Conservation (phyloP, 2,888 invertebrate species). For the Drosophila peninsularis region DNA sequence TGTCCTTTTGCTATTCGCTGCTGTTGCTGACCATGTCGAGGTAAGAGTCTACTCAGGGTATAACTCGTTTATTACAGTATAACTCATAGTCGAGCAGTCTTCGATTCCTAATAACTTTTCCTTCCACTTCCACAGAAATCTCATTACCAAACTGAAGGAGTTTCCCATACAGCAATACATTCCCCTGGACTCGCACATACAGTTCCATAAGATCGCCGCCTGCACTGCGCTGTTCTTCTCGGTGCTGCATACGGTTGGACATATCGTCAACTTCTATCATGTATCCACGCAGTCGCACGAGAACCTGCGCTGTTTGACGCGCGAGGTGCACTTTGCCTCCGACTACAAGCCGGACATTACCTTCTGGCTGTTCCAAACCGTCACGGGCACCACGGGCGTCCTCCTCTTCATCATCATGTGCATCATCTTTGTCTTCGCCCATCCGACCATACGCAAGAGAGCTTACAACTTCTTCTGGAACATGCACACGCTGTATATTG, state of each 20-base stretch:
- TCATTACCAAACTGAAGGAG: slow-evolving; percentile 96
- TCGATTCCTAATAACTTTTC: neutral
- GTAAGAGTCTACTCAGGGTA: slow-evolving; percentile 38
- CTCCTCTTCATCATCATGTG: slow-evolving; percentile 95
- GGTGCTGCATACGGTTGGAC: slow-evolving; percentile 95
- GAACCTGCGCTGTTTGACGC: slow-evolving; percentile 95
- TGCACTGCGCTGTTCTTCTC: slow-evolving; percentile 97
- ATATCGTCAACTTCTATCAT: slow-evolving; percentile 98
- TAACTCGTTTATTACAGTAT: too few relatives aligned
- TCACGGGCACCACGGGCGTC: slow-evolving; percentile 95
- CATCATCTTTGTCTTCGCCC: slow-evolving; percentile 98
- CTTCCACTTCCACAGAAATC: slow-evolving; percentile 87
- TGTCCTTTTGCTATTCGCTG: slow-evolving; percentile 97
- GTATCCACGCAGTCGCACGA: slow-evolving; percentile 97
- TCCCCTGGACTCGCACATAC: slow-evolving; percentile 96
- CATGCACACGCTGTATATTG: slow-evolving; percentile 94
- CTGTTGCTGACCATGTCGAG: slow-evolving; percentile 96
- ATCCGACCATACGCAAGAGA: slow-evolving; percentile 95
- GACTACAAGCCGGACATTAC: slow-evolving; percentile 97
- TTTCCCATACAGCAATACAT: slow-evolving; percentile 97
- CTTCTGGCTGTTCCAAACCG: slow-evolving; percentile 97
- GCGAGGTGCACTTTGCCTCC: slow-evolving; percentile 96
- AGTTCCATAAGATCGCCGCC: slow-evolving; percentile 98
- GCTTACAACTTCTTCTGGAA: slow-evolving; percentile 98
- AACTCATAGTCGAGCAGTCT: neutral